These are phyloP conservation scores for Vulpes lagopus DNA, from an alignment of 2,113 vertebrate species.

Conservation along the genomic window DNA sequence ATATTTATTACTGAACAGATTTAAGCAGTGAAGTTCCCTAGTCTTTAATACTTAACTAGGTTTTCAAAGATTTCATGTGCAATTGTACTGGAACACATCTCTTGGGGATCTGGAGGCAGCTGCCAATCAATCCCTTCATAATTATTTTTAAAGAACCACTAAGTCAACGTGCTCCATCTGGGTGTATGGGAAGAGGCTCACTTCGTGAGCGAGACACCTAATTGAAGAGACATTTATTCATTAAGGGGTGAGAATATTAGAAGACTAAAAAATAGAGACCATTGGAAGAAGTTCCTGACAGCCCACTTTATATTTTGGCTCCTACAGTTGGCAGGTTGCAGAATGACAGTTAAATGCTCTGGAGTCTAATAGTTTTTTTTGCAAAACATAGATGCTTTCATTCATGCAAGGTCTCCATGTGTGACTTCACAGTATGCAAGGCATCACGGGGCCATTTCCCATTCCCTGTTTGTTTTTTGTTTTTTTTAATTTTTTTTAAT, in stretches of 20 bases:
- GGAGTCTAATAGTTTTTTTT: background rate
- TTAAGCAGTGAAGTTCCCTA: background rate
- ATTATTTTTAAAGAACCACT: background rate
- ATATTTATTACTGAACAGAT: conserved; percentile 23
- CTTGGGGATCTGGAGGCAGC: background rate
- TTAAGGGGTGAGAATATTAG: conserved; percentile 2
- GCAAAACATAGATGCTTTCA: background rate
- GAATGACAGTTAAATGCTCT: background rate
- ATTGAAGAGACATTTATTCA: conserved; percentile 14
- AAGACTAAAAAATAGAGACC: background rate
- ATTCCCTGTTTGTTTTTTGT: background rate
- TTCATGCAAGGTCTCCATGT: background rate
- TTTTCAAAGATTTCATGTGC: conserved; percentile 16
- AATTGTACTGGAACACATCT: background rate
- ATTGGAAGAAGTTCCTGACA: background rate
- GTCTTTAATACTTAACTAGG: conserved; percentile 5
- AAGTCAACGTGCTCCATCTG: background rate
- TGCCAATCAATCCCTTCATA: background rate
- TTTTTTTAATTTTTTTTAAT: too few species aligned
- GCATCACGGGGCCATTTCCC: background rate
- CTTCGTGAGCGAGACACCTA: background rate
- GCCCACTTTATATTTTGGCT: background rate
- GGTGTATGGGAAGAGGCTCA: background rate
- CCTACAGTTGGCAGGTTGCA: background rate
- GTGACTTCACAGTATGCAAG: background rate